These are phyloP conservation scores for Smittia sp. DNA, from an alignment of 2,888 invertebrate genomes.

Conservation along the genomic window DNA sequence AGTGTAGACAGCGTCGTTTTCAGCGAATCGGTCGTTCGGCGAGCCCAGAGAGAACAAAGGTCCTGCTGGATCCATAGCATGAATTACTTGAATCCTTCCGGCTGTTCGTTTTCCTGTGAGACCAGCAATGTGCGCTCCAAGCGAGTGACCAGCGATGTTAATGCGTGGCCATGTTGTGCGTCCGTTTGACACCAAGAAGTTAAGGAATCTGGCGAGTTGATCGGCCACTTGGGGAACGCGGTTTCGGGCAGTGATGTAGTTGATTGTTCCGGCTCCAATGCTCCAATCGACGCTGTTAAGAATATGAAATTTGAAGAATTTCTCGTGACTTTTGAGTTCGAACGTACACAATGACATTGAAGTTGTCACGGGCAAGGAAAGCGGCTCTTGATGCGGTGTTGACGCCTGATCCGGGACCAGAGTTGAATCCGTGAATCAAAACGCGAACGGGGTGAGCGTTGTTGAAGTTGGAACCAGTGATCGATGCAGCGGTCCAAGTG, in stretches of 20 bases:
- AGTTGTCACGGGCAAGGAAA: constrained; percentile 56
- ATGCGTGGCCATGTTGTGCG: background rate
- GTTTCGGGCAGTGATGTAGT: constrained; percentile 57
- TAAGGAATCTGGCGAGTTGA: constrained; percentile 5
- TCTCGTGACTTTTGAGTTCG: background rate
- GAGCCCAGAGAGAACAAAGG: constrained; percentile 8
- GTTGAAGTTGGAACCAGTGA: constrained; percentile 46
- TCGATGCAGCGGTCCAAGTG: constrained; percentile 38
- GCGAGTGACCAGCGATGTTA: constrained; percentile 51
- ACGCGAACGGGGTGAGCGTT: constrained; percentile 46
- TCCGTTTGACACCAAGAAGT: constrained; percentile 33
- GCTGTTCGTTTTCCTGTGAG: constrained; percentile 56
- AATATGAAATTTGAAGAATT: background rate
- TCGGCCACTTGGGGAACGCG: constrained; percentile 23
- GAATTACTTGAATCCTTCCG: constrained; percentile 57
- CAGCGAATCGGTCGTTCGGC: constrained; percentile 22
- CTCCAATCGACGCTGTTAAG: constrained; percentile 57
- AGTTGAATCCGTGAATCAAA: constrained; percentile 51
- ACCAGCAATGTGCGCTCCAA: constrained; percentile 47
- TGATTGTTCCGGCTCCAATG: constrained; percentile 55
- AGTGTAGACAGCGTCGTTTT: constrained; percentile 24
- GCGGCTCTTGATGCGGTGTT: constrained; percentile 50
- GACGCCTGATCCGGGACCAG: constrained; percentile 48
- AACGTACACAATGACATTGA: constrained; percentile 55
- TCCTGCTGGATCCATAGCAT: constrained; percentile 46